Evolutionary conservation across 2,888 invertebrate genomes (phyloP), one percentile per base, ranked within the genome.

Genomic region (Lysandra coridon): DNA sequence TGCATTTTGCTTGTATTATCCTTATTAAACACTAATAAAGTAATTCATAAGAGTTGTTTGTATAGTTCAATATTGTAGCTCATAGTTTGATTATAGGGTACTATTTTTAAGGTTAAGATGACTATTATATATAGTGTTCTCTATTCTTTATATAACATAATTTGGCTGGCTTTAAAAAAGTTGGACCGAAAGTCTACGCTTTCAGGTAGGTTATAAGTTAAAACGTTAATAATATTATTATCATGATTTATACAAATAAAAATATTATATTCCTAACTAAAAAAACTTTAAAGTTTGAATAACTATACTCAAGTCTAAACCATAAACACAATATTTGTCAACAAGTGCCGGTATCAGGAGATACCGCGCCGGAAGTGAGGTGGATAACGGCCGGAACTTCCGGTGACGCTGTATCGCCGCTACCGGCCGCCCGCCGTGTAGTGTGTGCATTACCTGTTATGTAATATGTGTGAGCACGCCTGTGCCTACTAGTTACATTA

Each of bases 321-420:
- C 69, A 33, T 17, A 12, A 69, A 69, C 69, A 69, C 33, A 69
- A 69, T 69, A 69, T 69, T 69, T 69, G 69, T 69, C 69, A 69
- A 69, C 69, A 69, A 69, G 69, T 69, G 33, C 33, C 5, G 69
- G 69, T 14, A 69, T 69, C 69, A 69, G 69, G 69, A 69, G 80
- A 80, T 80, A 82, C 80, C 81, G 60, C 23, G 79, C 80, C 82
- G 82, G 83, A 81, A 78, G 81, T 73, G 78, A 86, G 85, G 87
- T 85, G 89, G 91, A 91, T 92, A 91, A 90, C 91, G 89, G 86
- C 83, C 89, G 90, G 91, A 90, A 91, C 86, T 86, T 88, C 89
- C 90, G 90, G 86, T 86, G 80, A 82, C 79, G 79, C 81, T 80
- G 80, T 80, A 81, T 81, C 81, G 80, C 82, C 79, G 64, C 80